Evolutionary conservation across 2,888 invertebrate genomes (phyloP).

Genomic region (Eupeodes latifasciatus): DNA sequence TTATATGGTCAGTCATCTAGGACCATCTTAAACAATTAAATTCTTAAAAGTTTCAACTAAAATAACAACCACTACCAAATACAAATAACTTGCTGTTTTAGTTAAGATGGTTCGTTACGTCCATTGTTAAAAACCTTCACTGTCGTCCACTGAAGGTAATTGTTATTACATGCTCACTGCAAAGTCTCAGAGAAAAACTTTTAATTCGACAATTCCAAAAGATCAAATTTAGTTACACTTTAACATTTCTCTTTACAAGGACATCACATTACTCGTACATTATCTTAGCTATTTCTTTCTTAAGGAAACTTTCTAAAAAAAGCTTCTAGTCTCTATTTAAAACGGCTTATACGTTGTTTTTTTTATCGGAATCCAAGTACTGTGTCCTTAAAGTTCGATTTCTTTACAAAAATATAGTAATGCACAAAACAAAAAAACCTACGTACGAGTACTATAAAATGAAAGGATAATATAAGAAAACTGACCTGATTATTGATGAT

Average conservation of each 20-base stretch:
- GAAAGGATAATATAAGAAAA: background rate
- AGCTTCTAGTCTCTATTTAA: too few species aligned
- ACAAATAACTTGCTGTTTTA: slow-evolving; percentile 2
- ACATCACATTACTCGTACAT: too few species aligned
- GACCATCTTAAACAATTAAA: too few species aligned
- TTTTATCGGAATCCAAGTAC: background rate
- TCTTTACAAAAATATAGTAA: background rate
- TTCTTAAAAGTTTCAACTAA: too few species aligned
- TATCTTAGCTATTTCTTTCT: background rate
- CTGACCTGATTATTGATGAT: slow-evolving; percentile 9
- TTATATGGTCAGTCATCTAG: background rate
- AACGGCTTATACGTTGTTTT: background rate
- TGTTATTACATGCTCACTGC: background rate
- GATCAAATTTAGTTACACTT: background rate
- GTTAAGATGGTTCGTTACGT: background rate
- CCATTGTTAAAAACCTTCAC: background rate
- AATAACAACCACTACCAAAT: background rate
- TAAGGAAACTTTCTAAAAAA: background rate
- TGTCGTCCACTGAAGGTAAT: background rate
- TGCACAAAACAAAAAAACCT: background rate
- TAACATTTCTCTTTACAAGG: background rate
- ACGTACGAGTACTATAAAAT: background rate
- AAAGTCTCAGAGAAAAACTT: background rate
- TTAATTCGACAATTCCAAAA: background rate
- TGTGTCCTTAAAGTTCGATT: background rate